Conservation (phyloP, 1,140 invertebrate species). For the Ptiloglossa arizonensis region DNA sequence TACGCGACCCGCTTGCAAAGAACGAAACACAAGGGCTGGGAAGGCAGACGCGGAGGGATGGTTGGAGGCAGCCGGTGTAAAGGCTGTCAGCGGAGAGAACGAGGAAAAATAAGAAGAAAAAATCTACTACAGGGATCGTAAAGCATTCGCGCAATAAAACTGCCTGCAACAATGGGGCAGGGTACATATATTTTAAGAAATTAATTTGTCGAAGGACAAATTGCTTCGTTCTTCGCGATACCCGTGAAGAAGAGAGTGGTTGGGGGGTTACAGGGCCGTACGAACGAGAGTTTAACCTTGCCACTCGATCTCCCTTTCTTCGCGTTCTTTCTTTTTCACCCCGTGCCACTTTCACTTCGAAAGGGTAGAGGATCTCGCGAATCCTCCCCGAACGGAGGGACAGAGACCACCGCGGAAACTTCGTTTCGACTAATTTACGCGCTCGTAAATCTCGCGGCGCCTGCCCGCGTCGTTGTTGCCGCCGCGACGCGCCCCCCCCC, state of each 20-base stretch:
- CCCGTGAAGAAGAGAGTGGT: conserved; percentile 15
- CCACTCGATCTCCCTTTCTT: conserved; percentile 12
- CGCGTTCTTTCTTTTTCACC: conserved; percentile 5
- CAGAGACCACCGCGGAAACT: conserved; percentile 45
- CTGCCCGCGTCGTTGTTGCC: conserved; percentile 7
- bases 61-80: not conserved
- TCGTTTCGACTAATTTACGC: conserved; percentile 70
- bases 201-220: conserved; percentile 77
- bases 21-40: not conserved
- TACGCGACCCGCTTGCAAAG: conserved; percentile 48
- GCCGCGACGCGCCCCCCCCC: not conserved
- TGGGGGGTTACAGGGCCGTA: not conserved
- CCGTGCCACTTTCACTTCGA: conserved; percentile 4
- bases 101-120: conserved; percentile 46
- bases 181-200: conserved; percentile 73
- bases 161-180: conserved; percentile 58
- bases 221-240: conserved; percentile 61
- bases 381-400: not conserved
- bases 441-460: conserved; percentile 67
- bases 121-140: conserved; percentile 61
- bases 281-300: conserved; percentile 47
- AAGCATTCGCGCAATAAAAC: conserved; percentile 71
- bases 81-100: conserved; percentile 9
- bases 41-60: not conserved
- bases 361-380: conserved; percentile 37